Conservation (phyloP, 2,888 invertebrate species). For the Amphipoea lucens region DNA sequence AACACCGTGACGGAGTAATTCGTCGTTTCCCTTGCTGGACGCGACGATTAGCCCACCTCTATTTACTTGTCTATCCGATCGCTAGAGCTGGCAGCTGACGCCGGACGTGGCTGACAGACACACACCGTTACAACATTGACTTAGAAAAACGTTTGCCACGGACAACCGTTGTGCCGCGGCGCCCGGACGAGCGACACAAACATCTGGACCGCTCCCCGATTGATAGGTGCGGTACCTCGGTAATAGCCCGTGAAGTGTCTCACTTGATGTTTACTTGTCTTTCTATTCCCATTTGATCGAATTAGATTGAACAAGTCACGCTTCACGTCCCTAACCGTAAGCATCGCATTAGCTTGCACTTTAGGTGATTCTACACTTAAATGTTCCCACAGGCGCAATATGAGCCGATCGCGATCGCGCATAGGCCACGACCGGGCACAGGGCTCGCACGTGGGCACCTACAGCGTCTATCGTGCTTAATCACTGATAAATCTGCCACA, state of each 20-base stretch:
- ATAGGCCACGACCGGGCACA: conserved; percentile 83
- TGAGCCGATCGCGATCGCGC: conserved; percentile 81
- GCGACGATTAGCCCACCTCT: conserved; percentile 89
- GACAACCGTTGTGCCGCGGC: conserved; percentile 79
- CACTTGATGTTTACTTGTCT: conserved; percentile 72
- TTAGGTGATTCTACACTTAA: conserved; percentile 61
- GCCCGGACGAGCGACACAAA: conserved; percentile 75
- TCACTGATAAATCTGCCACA: conserved; percentile 81
- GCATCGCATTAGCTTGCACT: conserved; percentile 56
- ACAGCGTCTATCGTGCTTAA: conserved; percentile 80
- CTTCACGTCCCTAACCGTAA: conserved; percentile 60
- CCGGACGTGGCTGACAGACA: conserved; percentile 86
- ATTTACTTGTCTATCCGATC: conserved; percentile 89
- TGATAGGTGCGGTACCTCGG: conserved; percentile 73
- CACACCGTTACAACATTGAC: conserved; percentile 88
- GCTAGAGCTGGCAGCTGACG: conserved; percentile 88
- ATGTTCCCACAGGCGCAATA: conserved; percentile 82
- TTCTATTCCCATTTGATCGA: conserved; percentile 66
- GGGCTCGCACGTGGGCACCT: conserved; percentile 80
- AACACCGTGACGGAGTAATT: conserved; percentile 88
- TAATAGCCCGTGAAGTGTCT: conserved; percentile 74
- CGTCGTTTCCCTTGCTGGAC: conserved; percentile 88
- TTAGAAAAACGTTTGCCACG: conserved; percentile 89
- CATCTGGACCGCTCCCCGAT: conserved; percentile 79
- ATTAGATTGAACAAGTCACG: conserved; percentile 70